These are phyloP conservation scores for Decapterus maruadsi DNA, from an alignment of 2,797 vertebrate species.

Conservation along the genomic window DNA sequence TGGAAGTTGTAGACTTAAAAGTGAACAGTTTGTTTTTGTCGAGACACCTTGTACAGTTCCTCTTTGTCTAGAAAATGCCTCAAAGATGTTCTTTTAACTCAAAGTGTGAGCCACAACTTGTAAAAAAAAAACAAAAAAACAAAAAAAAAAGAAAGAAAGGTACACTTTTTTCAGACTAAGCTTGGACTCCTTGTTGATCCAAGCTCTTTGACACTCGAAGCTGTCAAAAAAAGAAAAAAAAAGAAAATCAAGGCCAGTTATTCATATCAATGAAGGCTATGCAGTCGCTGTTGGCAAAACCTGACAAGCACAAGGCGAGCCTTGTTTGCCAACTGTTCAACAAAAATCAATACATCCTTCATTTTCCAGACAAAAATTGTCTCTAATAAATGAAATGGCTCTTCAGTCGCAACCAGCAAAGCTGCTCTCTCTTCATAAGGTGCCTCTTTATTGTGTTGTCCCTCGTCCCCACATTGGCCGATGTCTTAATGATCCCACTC, in stretches of 20 bases:
- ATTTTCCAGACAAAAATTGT: constrained; percentile 46
- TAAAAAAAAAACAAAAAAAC: constrained; percentile 34
- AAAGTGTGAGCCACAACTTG: constrained; percentile 65
- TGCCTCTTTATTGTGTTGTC: constrained; percentile 83
- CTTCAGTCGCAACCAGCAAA: constrained; percentile 74
- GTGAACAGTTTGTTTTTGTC: constrained; percentile 71
- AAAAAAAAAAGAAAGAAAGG: constrained; percentile 26
- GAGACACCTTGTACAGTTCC: constrained; percentile 79
- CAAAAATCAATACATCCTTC: constrained; percentile 38
- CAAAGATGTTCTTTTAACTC: constrained; percentile 71
- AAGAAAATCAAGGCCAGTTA: constrained; percentile 55
- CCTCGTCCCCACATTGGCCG: constrained; percentile 66
- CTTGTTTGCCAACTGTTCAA: constrained; percentile 48
- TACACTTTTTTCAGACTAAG: constrained; percentile 41
- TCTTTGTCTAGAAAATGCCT: constrained; percentile 77
- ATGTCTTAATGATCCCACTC: constrained; percentile 66
- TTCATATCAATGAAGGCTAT: constrained; percentile 74
- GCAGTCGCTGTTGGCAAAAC: constrained; percentile 65
- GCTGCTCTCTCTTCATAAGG: constrained; percentile 81
- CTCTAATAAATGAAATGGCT: constrained; percentile 61
- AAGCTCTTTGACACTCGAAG: constrained; percentile 43
- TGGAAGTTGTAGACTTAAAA: constrained; percentile 65
- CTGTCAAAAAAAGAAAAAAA: constrained; percentile 47
- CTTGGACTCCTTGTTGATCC: constrained; percentile 27
- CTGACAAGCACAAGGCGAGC: constrained; percentile 77